phyloP scores from a whole-genome alignment of 2,888 invertebrate genomes.

The Lymantria dispar region DNA sequence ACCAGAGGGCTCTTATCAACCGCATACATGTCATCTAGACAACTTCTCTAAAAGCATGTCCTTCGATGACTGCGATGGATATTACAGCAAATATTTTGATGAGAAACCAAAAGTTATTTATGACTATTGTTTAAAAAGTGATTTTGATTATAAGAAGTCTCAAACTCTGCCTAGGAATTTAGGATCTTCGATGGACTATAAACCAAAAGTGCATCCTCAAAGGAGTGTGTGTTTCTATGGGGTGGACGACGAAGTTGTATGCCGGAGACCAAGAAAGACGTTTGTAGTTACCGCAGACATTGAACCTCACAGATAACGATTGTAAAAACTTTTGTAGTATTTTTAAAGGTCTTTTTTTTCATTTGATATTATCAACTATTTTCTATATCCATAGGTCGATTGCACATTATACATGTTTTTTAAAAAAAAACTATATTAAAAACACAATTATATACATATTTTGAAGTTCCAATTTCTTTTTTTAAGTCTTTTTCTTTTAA shows the following conservation, averaged over 20 bases:
- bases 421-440: too few species aligned
- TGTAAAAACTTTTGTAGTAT: constrained; percentile 30
- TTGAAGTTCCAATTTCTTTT: too few species aligned
- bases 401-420: too few species aligned
- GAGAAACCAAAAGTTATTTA: constrained; percentile 63
- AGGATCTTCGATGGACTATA: constrained; percentile 59
- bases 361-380: too few species aligned
- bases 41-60: constrained; percentile 57
- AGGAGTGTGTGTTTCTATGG: constrained; percentile 67
- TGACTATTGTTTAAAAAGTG: constrained; percentile 73
- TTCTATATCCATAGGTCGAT: too few species aligned
- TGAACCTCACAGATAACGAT: constrained; percentile 69
- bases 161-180: constrained; percentile 69
- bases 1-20: constrained; percentile 61
- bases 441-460: too few species aligned
- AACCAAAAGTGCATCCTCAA: constrained; percentile 51
- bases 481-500: too few species aligned
- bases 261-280: constrained; percentile 36
- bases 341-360: constrained; percentile 10
- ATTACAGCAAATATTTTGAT: constrained; percentile 69
- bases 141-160: constrained; percentile 52
- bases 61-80: constrained; percentile 62
- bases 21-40: constrained; percentile 45
- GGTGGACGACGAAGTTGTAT: constrained; percentile 44
- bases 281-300: constrained; percentile 66